Conservation (phyloP, 2,888 invertebrate genomes). For the Lasioglossum villosulum region DNA sequence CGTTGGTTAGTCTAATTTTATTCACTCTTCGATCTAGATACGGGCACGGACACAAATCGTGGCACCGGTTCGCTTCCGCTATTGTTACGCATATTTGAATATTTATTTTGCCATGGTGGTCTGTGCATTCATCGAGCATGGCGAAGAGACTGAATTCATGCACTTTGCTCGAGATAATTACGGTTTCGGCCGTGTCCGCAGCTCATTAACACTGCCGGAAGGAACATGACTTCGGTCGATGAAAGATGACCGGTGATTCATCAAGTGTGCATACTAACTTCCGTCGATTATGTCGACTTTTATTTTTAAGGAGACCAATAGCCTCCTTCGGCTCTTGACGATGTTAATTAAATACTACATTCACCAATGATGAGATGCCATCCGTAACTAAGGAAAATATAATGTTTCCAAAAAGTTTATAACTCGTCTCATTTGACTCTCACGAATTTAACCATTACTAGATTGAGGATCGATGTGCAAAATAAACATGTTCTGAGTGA, state of each 20-base stretch:
- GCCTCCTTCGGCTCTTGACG: neutral
- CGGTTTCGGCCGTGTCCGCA: conserved; percentile 47
- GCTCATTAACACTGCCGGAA: conserved; percentile 61
- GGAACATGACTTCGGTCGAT: conserved; percentile 45
- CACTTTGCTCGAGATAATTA: conserved; percentile 65
- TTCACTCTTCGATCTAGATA: neutral
- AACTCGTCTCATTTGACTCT: neutral
- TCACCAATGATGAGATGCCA: neutral
- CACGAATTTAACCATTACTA: neutral
- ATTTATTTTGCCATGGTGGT: conserved; percentile 64
- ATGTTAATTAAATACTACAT: neutral
- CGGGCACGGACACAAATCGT: conserved; percentile 50
- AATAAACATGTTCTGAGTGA: neutral
- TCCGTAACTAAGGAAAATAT: neutral
- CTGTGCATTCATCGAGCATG: conserved; percentile 55
- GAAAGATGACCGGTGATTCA: conserved; percentile 34
- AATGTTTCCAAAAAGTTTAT: neutral
- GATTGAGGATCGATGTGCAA: neutral
- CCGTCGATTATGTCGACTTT: conserved; percentile 16
- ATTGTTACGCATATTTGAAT: conserved; percentile 70
- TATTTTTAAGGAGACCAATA: conserved; percentile 1
- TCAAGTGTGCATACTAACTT: conserved; percentile 37
- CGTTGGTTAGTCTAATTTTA: neutral
- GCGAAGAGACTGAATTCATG: conserved; percentile 65
- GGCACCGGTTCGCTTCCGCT: conserved; percentile 32